phyloP scores from a whole-genome alignment of 2,797 vertebrate species.

The Alosa sapidissima region DNA sequence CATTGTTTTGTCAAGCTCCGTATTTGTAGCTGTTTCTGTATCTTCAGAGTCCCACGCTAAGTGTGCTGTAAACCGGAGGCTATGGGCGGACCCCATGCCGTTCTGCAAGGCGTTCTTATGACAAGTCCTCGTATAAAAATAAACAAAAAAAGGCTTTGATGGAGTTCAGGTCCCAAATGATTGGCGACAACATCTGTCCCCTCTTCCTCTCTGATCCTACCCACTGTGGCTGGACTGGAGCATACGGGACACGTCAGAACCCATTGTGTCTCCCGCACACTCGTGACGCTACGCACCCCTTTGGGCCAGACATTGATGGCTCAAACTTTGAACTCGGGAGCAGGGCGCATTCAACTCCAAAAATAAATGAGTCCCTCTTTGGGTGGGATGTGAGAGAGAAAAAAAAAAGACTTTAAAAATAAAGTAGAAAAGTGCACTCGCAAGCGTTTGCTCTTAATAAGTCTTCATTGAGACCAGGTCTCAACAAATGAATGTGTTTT shows the following conservation, averaged over 20 bases:
- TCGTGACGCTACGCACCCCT: too few species aligned
- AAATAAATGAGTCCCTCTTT: too few species aligned
- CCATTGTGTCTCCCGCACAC: slow-evolving; percentile 56
- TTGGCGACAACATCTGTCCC: slow-evolving; percentile 71
- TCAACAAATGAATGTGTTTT: too few species aligned
- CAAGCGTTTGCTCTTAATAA: too few species aligned
- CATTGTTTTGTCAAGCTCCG: not conserved
- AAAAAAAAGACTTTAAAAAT: too few species aligned
- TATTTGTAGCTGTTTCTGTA: not conserved
- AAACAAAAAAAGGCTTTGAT: slow-evolving; percentile 59
- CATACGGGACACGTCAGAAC: slow-evolving; percentile 72
- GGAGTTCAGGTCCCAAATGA: slow-evolving; percentile 67
- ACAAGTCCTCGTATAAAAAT: slow-evolving; percentile 55
- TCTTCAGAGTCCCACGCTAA: not conserved
- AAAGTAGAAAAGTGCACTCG: too few species aligned
- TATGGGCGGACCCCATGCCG: too few species aligned
- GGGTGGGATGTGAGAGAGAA: too few species aligned
- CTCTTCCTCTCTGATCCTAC: slow-evolving; percentile 70
- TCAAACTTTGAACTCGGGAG: too few species aligned
- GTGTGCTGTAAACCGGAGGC: slow-evolving; percentile 48
- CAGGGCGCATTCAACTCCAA: too few species aligned
- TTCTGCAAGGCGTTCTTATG: slow-evolving; percentile 24
- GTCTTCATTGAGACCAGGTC: too few species aligned
- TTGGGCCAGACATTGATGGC: too few species aligned
- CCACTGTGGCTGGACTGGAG: slow-evolving; percentile 45